Evolutionary conservation across 2,113 vertebrate species (phyloP).

Genomic region (Calidris pygmaea): DNA sequence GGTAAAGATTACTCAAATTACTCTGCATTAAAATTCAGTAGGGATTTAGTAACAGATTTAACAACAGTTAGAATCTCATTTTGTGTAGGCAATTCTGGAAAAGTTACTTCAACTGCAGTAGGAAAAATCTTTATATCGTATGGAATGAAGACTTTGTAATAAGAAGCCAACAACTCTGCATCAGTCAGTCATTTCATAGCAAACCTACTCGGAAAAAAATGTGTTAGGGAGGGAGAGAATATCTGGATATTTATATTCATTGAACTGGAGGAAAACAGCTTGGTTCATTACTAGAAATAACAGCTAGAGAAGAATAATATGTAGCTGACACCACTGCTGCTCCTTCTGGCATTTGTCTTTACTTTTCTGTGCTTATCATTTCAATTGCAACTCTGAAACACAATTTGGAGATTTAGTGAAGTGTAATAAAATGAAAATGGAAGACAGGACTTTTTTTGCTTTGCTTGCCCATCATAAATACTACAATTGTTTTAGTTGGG

Average conservation of each 20-base stretch:
- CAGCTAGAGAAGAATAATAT: constrained; percentile 14
- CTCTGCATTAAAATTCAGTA: neutral
- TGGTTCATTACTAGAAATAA: constrained; percentile 37
- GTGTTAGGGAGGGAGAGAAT: neutral
- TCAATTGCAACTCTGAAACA: constrained; percentile 25
- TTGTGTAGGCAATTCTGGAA: neutral
- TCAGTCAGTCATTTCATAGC: neutral
- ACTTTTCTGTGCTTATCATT: constrained; percentile 30
- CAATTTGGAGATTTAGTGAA: constrained; percentile 37
- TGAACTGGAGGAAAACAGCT: constrained; percentile 1
- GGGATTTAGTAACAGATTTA: constrained; percentile 8
- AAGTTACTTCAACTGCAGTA: neutral
- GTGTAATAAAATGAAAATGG: constrained; percentile 55
- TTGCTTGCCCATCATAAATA: neutral
- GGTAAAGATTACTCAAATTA: constrained; percentile 8
- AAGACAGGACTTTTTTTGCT: neutral
- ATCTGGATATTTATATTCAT: constrained; percentile 21
- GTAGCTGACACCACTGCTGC: neutral
- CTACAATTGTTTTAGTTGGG: neutral
- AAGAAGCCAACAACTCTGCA: neutral
- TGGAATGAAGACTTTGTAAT: neutral
- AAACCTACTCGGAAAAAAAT: neutral
- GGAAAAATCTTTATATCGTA: neutral
- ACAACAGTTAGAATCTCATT: neutral
- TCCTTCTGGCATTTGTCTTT: constrained; percentile 6